Evolutionary conservation across 2,888 invertebrate species (phyloP).

Genomic region (Caradrina kadenii): DNA sequence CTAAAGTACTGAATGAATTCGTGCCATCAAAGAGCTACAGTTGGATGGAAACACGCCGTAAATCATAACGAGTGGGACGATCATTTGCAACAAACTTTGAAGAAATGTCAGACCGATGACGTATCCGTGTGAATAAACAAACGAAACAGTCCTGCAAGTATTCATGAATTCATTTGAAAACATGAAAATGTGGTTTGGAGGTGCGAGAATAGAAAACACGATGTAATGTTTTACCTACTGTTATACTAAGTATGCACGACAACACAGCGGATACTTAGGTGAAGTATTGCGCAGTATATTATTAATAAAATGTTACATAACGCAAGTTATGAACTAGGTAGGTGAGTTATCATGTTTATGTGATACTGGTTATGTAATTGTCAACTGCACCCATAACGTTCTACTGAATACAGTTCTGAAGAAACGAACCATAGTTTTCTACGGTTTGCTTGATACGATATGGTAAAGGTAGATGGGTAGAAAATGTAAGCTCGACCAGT

Average conservation of each 20-base stretch:
- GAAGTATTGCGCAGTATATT: slow-evolving; percentile 54
- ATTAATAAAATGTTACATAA: slow-evolving; percentile 50
- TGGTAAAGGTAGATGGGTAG: not conserved
- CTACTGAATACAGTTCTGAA: slow-evolving; percentile 4
- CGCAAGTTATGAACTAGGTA: slow-evolving; percentile 24
- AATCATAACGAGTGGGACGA: slow-evolving; percentile 43
- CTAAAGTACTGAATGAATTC: slow-evolving; percentile 33
- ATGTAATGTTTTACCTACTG: slow-evolving; percentile 1
- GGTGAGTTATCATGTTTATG: slow-evolving; percentile 42
- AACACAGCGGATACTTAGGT: slow-evolving; percentile 19
- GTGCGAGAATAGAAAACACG: slow-evolving; percentile 48
- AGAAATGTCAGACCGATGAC: slow-evolving; percentile 48
- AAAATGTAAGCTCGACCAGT: not conserved
- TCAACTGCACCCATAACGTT: slow-evolving; percentile 10
- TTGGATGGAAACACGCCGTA: slow-evolving; percentile 22
- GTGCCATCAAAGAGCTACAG: slow-evolving; percentile 7
- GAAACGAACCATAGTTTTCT: not conserved
- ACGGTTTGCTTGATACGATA: not conserved
- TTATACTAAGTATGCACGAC: slow-evolving; percentile 33
- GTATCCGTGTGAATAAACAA: slow-evolving; percentile 44
- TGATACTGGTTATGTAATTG: slow-evolving; percentile 36
- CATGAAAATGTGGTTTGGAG: slow-evolving; percentile 12
- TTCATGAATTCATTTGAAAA: slow-evolving; percentile 33
- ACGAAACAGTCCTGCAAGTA: slow-evolving; percentile 28
- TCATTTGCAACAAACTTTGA: slow-evolving; percentile 44